Base-by-base conservation (phyloP, 1,140 invertebrate species). In the Heliconius melpomene region DNA sequence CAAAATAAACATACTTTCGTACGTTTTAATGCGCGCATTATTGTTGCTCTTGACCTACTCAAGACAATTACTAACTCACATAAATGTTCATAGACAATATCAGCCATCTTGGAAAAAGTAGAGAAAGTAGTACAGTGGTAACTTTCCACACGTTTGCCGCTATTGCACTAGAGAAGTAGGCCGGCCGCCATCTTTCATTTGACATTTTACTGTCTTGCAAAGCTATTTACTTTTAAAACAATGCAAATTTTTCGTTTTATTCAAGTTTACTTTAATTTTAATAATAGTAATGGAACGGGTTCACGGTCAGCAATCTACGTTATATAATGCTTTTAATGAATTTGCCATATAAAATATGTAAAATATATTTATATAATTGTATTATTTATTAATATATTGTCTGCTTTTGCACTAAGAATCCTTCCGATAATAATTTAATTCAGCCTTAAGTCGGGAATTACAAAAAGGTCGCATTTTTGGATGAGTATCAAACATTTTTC, bases 121-220 rank as follows among this genome's bases (percentile, higher is more conserved):
- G 93, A 93, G 93, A 94, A 94, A 94, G 93, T 94, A 94, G 93
- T 93, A 91, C 93, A 92, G 84, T 83, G 84, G 90, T 92, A 94
- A 94, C 93, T 94, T 94, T 94, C 93, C 92, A 94, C 87, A 88
- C 92, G 89, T 87, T 87, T 87, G 84, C 86, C 83, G 88, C 86
- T 88, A 90, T 87, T 90, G 90, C 88, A 87, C 86, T 89, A 89
- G 89, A 93, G 93, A 94, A 92, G 91, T 93, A 89, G 93, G 92
- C 87, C 91, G 87, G 76, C 87, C 86, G 91, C 92, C 91, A 93
- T 93, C 79, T 93, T 92, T 91, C 85, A 92, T 91, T 89, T 90
- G 88, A 90, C 88, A 91, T 89, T 91, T 90, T 89, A 85, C 85
- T 81, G 84, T 82, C 82, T 82, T 80, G 83, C 79, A 74, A 72